Evolutionary conservation across 2,888 invertebrate genomes (phyloP).

Genomic region (Orchestes rusci): DNA sequence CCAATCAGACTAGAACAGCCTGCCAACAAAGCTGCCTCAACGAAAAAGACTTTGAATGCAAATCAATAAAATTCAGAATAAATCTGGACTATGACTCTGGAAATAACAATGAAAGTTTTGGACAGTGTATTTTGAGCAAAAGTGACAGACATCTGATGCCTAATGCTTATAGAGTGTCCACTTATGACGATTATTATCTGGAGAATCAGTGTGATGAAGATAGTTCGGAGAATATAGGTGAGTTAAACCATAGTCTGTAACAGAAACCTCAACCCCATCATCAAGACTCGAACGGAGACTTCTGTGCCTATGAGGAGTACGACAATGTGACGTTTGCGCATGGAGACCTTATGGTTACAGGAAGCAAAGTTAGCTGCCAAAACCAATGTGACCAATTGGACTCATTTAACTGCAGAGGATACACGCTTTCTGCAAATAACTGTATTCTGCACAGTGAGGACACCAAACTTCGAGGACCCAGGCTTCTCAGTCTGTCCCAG

Average conservation of each 20-base stretch:
- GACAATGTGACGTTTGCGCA: constrained; percentile 61
- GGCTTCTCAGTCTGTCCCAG: constrained; percentile 52
- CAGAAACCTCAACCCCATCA: constrained; percentile 1
- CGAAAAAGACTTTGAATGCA: constrained; percentile 49
- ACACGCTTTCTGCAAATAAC: constrained; percentile 43
- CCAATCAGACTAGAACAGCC: constrained; percentile 54
- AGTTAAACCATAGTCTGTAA: constrained; percentile 5
- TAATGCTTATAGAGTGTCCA: constrained; percentile 68
- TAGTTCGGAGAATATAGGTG: not conserved
- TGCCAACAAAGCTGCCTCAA: constrained; percentile 60
- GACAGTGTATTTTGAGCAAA: constrained; percentile 63
- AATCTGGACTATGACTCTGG: not conserved
- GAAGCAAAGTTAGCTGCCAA: constrained; percentile 50
- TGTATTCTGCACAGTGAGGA: constrained; percentile 79
- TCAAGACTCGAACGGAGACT: constrained; percentile 50
- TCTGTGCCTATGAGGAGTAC: constrained; percentile 72
- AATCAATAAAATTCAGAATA: constrained; percentile 48
- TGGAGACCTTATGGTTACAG: constrained; percentile 50
- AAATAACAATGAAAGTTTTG: constrained; percentile 34
- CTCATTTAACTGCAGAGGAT: constrained; percentile 66
- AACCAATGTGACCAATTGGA: constrained; percentile 54
- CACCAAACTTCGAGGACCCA: constrained; percentile 69
- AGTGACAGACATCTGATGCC: constrained; percentile 70
- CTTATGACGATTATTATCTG: constrained; percentile 71
- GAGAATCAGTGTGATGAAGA: constrained; percentile 67